A percentile compares a stretch with the other conserved stretches of the same genome.
Evolutionary conservation across 2,797 vertebrate species (phyloP).

Genomic region (Myotis vivesi): DNA sequence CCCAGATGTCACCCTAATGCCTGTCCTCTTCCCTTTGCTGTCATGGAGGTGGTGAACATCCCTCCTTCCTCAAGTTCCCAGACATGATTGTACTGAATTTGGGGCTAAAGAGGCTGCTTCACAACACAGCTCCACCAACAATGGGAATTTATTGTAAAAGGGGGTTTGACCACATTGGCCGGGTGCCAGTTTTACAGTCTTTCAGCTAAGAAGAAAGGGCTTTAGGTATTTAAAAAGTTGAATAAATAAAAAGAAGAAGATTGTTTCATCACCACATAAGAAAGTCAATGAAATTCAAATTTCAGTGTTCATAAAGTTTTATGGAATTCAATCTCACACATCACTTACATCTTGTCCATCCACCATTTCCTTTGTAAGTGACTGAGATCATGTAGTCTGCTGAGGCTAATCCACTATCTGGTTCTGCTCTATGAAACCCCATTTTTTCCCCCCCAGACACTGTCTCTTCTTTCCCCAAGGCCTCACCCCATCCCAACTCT

Average conservation of each 20-base stretch:
- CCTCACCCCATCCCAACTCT: rapidly evolving
- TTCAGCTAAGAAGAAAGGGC: not conserved
- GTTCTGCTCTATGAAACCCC: not conserved
- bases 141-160: not conserved
- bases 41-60: not conserved
- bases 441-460: not conserved
- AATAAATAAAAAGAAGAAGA: not conserved
- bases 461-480: not conserved
- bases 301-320: not conserved
- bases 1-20: too few relatives aligned
- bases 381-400: rapidly evolving
- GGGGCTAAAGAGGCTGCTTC: not conserved
- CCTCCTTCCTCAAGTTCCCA: not conserved
- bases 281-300: not conserved
- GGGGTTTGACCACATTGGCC: rapidly evolving
- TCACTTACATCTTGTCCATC: rapidly evolving
- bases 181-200: not conserved
- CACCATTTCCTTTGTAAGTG: not conserved
- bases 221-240: not conserved
- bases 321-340: not conserved
- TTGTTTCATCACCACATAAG: not conserved
- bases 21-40: not conserved
- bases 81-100: rapidly evolving
- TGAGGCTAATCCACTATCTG: not conserved
- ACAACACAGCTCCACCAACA: not conserved